Base-by-base conservation (phyloP, 2,888 invertebrate species). In the Brachyopa scutellaris region DNA sequence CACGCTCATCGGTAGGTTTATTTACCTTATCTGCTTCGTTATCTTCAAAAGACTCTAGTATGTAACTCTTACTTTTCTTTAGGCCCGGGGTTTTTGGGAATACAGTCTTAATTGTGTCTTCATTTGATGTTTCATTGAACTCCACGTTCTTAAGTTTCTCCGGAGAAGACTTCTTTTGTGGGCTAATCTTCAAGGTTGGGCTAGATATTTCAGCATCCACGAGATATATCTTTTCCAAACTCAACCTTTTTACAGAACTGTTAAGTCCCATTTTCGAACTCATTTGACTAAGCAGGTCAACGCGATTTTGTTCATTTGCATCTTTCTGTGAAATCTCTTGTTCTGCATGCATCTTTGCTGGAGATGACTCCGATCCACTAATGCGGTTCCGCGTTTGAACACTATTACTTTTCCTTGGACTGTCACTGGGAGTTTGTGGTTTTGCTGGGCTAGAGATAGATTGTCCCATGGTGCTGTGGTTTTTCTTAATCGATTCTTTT, bases 1-100 rank as follows among this genome's bases (percentile, higher is more conserved):
- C 38, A 0, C 73, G 57, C 3, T 26, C 26, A 26, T 26, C 26
- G 11, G 5, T 26, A 26, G 26, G 26, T 6, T 26, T 6, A 6
- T 26, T 26, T 26, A 3, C 6, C 6, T 26, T 6, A 6, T 26
- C 26, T 26, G 4, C 26, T 5, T 26, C 26, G 6, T 26, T n/a
- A 15, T 79, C 67, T 9, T 69, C 74, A 4, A 78, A 74, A 0
- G 40, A 64, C 45, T 84, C 83, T 2, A 67, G 29, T 17, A 82
- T 84, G 38, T 73, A 85, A 70, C 83, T 85, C 38, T 85, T 85
- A 29, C 55, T 77, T 47, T 85, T 87, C 4, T 70, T 69, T 9
- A 57, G 82, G 0, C 79, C 84, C 9, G 88, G 88, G 2, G 88
- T 88, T 74, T 86, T 88, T 2, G 87, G 88, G 79, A 85, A 88